Conservation (phyloP, 2,113 vertebrate species). For the Peromyscus maniculatus region DNA sequence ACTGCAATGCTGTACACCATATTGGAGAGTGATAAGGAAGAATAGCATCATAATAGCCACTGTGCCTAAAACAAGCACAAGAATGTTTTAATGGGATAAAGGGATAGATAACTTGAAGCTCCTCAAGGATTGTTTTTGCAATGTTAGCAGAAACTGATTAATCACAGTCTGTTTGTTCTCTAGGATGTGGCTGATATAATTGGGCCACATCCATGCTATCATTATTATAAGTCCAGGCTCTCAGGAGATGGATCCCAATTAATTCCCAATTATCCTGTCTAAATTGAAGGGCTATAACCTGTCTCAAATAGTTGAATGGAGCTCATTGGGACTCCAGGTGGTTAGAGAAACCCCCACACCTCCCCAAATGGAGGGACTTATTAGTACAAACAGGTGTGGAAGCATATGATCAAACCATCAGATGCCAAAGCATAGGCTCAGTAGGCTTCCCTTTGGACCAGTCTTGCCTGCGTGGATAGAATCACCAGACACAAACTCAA, state of each 20-base stretch:
- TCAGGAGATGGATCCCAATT: background rate
- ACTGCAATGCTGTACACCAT: background rate
- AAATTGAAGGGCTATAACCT: constrained; percentile 19
- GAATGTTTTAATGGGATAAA: background rate
- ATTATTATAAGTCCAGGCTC: background rate
- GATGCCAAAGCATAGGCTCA: background rate
- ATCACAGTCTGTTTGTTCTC: background rate
- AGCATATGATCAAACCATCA: background rate
- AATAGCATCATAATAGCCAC: background rate
- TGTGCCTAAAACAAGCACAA: background rate
- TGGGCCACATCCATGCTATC: background rate
- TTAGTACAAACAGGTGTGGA: background rate
- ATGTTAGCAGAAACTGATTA: background rate
- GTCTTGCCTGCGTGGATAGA: background rate
- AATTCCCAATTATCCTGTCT: constrained; percentile 3
- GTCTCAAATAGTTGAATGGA: background rate
- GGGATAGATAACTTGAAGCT: background rate
- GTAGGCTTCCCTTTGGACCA: background rate
- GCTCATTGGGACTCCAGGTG: background rate
- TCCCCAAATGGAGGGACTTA: background rate
- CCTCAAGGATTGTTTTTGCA: background rate
- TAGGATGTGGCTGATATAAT: background rate
- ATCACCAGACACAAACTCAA: background rate
- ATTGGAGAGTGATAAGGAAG: background rate
- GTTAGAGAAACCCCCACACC: background rate